Conservation (phyloP, 2,888 invertebrate genomes). For the Schizotus pectinicornis region DNA sequence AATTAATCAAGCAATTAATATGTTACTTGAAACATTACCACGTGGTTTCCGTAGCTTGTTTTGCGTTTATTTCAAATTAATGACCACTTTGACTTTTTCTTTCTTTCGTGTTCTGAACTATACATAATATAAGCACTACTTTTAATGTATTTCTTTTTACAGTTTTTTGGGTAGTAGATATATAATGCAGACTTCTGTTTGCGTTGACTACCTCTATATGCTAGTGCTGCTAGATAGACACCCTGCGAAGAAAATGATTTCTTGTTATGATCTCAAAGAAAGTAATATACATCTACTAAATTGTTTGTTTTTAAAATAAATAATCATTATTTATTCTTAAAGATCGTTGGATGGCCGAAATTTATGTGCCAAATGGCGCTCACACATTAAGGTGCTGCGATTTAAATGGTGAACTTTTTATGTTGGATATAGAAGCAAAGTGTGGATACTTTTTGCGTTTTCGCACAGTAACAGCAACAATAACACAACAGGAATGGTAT, state of each 20-base stretch:
- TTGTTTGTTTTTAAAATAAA: background rate
- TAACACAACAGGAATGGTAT: too few species aligned
- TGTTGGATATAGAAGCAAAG: background rate
- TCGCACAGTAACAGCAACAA: too few species aligned
- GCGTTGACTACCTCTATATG: background rate
- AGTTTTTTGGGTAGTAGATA: background rate
- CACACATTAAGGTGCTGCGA: background rate
- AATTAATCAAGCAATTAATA: too few species aligned
- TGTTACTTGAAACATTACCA: too few species aligned
- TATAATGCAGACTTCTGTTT: background rate
- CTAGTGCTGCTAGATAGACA: background rate
- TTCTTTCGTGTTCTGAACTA: too few species aligned
- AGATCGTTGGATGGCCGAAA: background rate
- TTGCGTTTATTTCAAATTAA: too few species aligned
- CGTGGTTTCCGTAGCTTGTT: too few species aligned
- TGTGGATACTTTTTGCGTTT: background rate
- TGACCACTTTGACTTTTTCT: too few species aligned
- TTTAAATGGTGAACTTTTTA: background rate
- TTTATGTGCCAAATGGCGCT: background rate
- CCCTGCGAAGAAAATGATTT: background rate
- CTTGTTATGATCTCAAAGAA: background rate
- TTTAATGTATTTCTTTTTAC: too few species aligned
- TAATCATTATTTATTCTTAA: background rate
- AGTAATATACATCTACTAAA: background rate
- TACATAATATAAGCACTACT: too few species aligned